Evolutionary conservation across 2,113 vertebrate species (phyloP), one percentile per base, ranked within the genome.

Genomic region (Ammospiza caudacuta): DNA sequence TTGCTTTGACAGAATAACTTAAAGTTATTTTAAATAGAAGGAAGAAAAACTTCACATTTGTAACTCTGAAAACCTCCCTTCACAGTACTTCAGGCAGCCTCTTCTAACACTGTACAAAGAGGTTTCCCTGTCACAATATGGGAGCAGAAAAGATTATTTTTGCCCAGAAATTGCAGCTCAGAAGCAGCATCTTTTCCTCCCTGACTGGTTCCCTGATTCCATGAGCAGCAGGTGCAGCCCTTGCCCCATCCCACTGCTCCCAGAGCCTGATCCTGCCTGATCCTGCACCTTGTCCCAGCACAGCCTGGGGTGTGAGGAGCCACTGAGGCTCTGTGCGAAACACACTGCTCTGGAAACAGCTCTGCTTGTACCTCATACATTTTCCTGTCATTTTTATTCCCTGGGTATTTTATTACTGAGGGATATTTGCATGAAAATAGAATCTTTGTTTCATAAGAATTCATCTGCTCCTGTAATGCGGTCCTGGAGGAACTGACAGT

Each of bases 391-490:
- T 82, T 94, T 96, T 77, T 94, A 95, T 95, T 94, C 97, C 96
- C 96, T 74, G 55, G 94, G 89, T 91, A 52, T 94, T 97, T 94
- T 92, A 96, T 97, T 97, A 96, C 83, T 49, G 94, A 94, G 89
- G 89, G 93, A 92, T 87, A 97, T 97, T 97, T 97, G 95, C 96
- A 97, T 97, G 95, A 97, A 95, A 97, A 97, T 97, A 94, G 96
- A 89, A 97, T 96, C 93, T 97, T 96, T 95, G 93, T 96, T 97
- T 97, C 90, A 23, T 89, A 93, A 95, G 96, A 95, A 95, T 94
- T 96, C 94, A 97, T 96, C 92, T 95, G 93, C 87, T 87, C 37
- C 95, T 54, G 79, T 89, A 83, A 10, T 35, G 4, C 0, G 0
- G 76, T 96, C 97, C 95, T 81, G 92, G 83, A 95, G 96, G 96